Conservation (phyloP, 2,797 vertebrate genomes). For the Iguana delicatissima region DNA sequence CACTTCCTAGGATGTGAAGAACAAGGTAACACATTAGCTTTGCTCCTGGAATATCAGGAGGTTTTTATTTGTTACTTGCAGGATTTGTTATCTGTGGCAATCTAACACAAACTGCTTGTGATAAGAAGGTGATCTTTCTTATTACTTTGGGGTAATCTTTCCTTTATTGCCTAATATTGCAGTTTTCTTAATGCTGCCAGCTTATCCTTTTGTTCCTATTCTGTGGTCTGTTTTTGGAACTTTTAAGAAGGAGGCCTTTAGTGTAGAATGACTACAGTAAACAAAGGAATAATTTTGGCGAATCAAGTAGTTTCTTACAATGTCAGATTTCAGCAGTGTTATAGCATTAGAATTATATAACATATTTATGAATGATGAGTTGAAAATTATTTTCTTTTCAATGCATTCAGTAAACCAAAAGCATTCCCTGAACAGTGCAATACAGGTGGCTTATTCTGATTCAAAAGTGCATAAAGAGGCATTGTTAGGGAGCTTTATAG, state of each 20-base stretch:
- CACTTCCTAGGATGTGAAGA: constrained; percentile 1
- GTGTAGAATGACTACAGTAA: neutral
- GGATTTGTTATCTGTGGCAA: neutral
- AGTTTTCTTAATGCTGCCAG: neutral
- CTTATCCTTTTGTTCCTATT: neutral
- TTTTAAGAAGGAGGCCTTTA: neutral
- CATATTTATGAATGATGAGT: neutral
- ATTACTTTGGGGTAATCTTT: neutral
- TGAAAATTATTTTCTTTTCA: neutral
- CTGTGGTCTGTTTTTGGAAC: neutral
- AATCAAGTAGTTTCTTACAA: neutral
- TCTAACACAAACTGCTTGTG: no score
- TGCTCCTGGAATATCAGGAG: neutral
- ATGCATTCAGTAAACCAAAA: neutral
- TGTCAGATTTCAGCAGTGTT: neutral
- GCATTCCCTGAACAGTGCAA: neutral
- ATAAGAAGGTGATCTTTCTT: neutral
- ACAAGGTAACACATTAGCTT: neutral
- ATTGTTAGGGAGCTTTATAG: neutral
- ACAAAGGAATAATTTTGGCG: neutral
- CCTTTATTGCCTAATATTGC: constrained; percentile 2
- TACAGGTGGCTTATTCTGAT: neutral
- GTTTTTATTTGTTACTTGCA: neutral
- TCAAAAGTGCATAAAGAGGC: neutral
- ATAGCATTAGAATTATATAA: neutral